These are phyloP conservation scores for Probosciger aterrimus DNA, from an alignment of 2,113 vertebrate genomes.

Conservation along the genomic window DNA sequence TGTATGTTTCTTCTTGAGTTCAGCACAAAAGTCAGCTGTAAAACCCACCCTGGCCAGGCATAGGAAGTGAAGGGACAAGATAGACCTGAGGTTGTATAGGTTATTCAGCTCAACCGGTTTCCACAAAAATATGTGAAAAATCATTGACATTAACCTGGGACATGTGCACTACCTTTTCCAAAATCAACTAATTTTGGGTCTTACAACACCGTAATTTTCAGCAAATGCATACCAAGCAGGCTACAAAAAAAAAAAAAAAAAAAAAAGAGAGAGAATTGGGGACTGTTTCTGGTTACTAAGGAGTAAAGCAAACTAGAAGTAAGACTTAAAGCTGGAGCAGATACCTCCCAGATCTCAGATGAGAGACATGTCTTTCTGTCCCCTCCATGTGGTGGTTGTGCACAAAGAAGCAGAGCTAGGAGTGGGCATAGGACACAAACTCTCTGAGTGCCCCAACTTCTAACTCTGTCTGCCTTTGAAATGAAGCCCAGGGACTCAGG, in stretches of 20 bases:
- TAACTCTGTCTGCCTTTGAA: not conserved
- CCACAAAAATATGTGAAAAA: not conserved
- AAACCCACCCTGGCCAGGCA: not conserved
- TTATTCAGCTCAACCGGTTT: not conserved
- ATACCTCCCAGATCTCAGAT: not conserved
- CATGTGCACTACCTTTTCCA: not conserved
- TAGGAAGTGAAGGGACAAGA: not conserved
- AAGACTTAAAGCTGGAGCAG: not conserved
- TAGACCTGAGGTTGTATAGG: not conserved
- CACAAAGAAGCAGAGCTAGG: not conserved
- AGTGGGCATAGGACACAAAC: not conserved
- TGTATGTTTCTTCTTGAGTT: not conserved
- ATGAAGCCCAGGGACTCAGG: not conserved
- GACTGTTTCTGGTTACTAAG: not conserved
- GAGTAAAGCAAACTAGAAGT: not conserved
- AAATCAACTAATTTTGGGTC: not conserved
- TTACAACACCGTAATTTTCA: not conserved
- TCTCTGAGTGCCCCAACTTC: not conserved
- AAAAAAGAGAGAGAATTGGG: not conserved
- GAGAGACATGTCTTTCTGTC: accelerated
- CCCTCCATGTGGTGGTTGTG: accelerated
- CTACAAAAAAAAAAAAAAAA: not conserved
- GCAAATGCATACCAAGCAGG: not conserved
- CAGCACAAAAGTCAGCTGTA: not conserved
- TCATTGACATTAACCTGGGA: not conserved